Evolutionary conservation across 2,888 invertebrate genomes (phyloP), one percentile per base, ranked within the genome.

Genomic region (Emmelina monodactyla): DNA sequence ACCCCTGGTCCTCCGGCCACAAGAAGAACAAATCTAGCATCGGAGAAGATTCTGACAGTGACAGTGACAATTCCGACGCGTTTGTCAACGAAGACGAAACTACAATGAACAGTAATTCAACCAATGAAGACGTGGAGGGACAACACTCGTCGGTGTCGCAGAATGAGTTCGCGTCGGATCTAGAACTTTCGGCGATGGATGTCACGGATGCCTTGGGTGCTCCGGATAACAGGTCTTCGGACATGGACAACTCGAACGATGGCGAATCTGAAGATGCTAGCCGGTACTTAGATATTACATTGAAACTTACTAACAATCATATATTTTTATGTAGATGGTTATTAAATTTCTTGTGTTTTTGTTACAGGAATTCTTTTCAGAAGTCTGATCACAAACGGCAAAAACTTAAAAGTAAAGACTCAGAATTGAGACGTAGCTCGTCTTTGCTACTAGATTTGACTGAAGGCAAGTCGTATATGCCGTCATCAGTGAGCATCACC

Each of bases 101-200:
- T 19, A 75, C 75, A 1, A 64, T 76, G 50, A 76, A 75, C 32
- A 78, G 76, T 44, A 76, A 72, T 25, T 25, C 25, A 10, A 25
- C 73, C 0, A 78, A 71, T 31, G 80, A 80, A 1, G 79, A 79
- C 30, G 49, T 63, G 1, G 75, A 69, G 37, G 73, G 69, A 0
- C 53, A 62, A 2, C 73, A 63, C 39, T 79, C 80, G 1, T 78
- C 78, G 0, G 69, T 66, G 16, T 81, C 82, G 1, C 78, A 78
- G 46, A 80, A 81, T 52, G 85, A 84, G 55, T 83, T 85, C 60
- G 79, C 82, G 6, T 84, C 85, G 1, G 85, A 85, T 47, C 49
- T 86, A 35, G 88, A 88, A 45, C 66, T 87, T 32, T 84, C 86
- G 1, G 84, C 75, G 6, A 68, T 87, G 50, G 88, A 88, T 47